Base-by-base conservation (phyloP, 37 sponge, comb jelly and placozoan species). In the Theonella swinhoei region DNA sequence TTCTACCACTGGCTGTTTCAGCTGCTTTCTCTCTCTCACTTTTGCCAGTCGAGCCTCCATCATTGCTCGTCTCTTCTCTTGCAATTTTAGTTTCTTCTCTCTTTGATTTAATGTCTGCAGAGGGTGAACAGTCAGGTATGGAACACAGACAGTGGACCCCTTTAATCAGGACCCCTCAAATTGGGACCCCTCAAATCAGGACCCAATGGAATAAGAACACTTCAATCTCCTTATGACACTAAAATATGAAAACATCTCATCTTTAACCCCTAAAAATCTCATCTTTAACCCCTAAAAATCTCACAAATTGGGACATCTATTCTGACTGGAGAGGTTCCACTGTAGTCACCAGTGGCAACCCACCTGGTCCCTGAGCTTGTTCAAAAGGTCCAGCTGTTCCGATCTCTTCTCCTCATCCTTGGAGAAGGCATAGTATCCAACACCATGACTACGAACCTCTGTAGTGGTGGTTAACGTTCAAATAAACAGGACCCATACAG, bases 381-480 rank as follows among this genome's bases (percentile, higher is more conserved):
- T 79, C 26, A 97, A 67, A 61, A 79, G 71, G 20, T 84, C 64
- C 67, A 97, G 67, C 87, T 97, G 94, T 70, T 95, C 89, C 42
- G 78, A 58, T 26, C 98, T 86, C 74, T 88, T 76, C 23, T 79
- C 81, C 54, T 90, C 94, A 43, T 97, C 91, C 25, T 58, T 71
- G 17, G 94, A 85, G 74, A 97, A 97, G 62, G 80, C 65, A 74
- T 83, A 97, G 83, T 97, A 95, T n/a, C 91, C 98, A 0, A 92
- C 91, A 11, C 98, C 98, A 79, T 91, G 93, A 34, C 42, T 67
- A 0, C 98, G 91, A 3, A 92, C 64, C 85, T 97, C 98, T 87
- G 43, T 22, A 43, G 47, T 25, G 63, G 25, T 47, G 64, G 34
- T n/a, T n/a, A n/a, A 67, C 3, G 69, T 0, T 5, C 40, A 20